These are phyloP conservation scores for Drosophila sp. DNA, from an alignment of 1,140 invertebrate species.

Conservation along the genomic window DNA sequence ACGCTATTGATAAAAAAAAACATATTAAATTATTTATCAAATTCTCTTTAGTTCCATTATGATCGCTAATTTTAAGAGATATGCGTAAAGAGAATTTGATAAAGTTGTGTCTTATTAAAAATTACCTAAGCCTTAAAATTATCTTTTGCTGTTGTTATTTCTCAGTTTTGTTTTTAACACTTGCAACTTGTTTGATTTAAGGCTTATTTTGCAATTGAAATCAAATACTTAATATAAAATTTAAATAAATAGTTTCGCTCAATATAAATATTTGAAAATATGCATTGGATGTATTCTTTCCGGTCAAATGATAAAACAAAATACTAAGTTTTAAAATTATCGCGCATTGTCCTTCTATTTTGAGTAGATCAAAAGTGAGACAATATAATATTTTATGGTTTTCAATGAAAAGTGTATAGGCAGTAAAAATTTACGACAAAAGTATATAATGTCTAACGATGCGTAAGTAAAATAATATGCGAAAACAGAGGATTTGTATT, in stretches of 20 bases:
- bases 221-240: neutral
- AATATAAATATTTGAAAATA: neutral
- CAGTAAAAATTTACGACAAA: slow-evolving; percentile 4
- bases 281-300: neutral
- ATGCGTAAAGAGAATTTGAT: neutral
- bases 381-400: neutral
- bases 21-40: neutral
- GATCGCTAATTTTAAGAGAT: slow-evolving; percentile 1
- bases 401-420: slow-evolving; percentile 12
- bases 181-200: slow-evolving; percentile 11
- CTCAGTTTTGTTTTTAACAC: neutral
- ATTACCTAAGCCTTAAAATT: neutral
- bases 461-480: slow-evolving; percentile 5
- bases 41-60: neutral
- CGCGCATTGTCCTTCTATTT: slow-evolving; percentile 2
- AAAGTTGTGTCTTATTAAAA: neutral
- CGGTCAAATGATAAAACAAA: neutral
- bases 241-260: slow-evolving; percentile 8
- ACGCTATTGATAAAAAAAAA: slow-evolving; percentile 5
- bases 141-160: neutral
- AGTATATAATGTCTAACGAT: slow-evolving; percentile 7
- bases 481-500: neutral
- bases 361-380: neutral
- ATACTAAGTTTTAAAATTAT: neutral
- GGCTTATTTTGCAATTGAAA: neutral